phyloP scores from a whole-genome alignment of 2,888 invertebrate species.

The Drosophila mercatorum region DNA sequence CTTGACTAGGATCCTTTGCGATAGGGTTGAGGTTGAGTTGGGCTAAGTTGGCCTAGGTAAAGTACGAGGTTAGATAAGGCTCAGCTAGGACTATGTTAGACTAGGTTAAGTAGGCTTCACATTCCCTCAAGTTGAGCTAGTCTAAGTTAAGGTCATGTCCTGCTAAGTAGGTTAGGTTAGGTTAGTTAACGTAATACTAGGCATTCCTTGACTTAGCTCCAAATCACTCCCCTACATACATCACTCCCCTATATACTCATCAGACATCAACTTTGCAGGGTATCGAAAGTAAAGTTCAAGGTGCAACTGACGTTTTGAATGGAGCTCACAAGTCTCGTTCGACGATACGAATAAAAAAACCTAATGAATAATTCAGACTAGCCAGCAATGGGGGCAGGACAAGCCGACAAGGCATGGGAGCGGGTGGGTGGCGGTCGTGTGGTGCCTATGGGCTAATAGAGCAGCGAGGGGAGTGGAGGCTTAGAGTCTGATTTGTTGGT shows the following conservation, averaged over 20 bases:
- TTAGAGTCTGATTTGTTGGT: conserved; percentile 8
- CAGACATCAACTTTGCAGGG: conserved; percentile 1
- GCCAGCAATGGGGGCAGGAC: background rate
- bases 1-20: background rate
- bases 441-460: background rate
- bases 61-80: background rate
- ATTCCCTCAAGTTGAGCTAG: background rate
- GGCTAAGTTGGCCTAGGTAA: background rate
- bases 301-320: conserved; percentile 31
- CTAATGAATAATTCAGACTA: conserved; percentile 73
- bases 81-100: too few relatives aligned
- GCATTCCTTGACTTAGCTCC: background rate
- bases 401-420: background rate
- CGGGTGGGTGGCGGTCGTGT: background rate
- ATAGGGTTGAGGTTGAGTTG: background rate
- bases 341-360: conserved; percentile 38
- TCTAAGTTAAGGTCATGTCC: background rate
- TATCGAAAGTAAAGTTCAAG: conserved; percentile 48
- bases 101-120: background rate
- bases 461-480: background rate
- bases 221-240: too few relatives aligned
- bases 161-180: too few relatives aligned
- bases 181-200: background rate
- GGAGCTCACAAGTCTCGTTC: conserved; percentile 22
- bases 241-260: background rate